These are phyloP conservation scores for Grus americana DNA, from an alignment of 2,113 vertebrate species.

Conservation along the genomic window DNA sequence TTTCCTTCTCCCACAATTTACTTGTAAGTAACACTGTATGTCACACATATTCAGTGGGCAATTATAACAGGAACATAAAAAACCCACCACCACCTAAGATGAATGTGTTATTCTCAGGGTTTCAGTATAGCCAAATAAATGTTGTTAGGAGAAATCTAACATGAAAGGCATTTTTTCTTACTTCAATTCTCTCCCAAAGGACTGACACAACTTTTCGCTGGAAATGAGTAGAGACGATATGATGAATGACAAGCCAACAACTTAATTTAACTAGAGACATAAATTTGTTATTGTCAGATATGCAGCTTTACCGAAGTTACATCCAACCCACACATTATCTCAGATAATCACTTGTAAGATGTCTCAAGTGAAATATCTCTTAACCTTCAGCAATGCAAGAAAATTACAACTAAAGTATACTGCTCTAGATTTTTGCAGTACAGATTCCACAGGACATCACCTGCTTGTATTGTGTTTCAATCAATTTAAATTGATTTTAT, in stretches of 20 bases:
- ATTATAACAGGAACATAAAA: neutral
- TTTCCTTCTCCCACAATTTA: neutral
- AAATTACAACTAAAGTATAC: neutral
- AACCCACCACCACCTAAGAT: neutral
- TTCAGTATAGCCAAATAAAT: neutral
- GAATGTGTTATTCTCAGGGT: neutral
- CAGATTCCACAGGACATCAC: neutral
- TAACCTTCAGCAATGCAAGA: neutral
- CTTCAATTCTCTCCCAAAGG: neutral
- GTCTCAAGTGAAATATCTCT: constrained; percentile 17
- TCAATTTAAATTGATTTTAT: neutral
- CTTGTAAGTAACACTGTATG: neutral
- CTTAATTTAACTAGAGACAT: constrained; percentile 10
- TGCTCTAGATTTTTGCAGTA: neutral
- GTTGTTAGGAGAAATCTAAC: neutral
- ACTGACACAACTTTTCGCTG: neutral
- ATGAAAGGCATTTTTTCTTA: neutral
- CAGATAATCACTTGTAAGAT: neutral
- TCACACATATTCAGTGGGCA: neutral
- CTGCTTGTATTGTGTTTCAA: neutral
- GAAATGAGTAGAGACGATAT: neutral
- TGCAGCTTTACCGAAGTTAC: neutral
- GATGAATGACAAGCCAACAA: constrained; percentile 34
- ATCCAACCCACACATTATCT: neutral
- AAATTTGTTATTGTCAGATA: constrained; percentile 27